Evolutionary conservation across 1,140 invertebrate species (phyloP), one percentile per base, ranked within the genome.

Genomic region (Antheraea pernyi): DNA sequence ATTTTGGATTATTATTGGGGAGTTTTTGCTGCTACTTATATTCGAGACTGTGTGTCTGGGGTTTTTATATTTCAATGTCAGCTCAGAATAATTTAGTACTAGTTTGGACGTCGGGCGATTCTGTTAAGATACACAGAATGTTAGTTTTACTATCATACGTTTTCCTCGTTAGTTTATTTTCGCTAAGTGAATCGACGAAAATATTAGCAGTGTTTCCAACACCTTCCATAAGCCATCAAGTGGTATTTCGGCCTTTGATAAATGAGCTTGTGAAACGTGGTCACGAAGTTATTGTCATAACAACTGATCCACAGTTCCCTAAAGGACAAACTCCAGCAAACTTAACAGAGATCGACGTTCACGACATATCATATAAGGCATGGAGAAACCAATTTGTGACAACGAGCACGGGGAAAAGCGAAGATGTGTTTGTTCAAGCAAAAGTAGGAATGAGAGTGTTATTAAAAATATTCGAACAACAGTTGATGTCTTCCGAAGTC

Each of bases 401-500:
- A 1, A 42, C 13, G 16, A 63, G 10, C 16, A 63, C 39, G 16
- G 61, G 67, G 3, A 61, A 73, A 65, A 65, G 72, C 46, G 39
- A 65, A 16, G 61, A 75, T 67, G 65, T 61, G 19, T 48, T 18
- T 18, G 22, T 36, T 60, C 70, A 73, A 69, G 64, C 59, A 11
- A 46, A 69, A 61, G 64, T 7, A 30, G 72, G 67, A 68, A 67
- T 59, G 0, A 16, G 73, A 5, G 19, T 76, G 2, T 67, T 75
- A 16, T 6, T 72, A 39, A 59, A 65, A 48, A 53, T 84, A 30
- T 53, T 81, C 37, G 79, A 80, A 60, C 13, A 18, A 5, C 82
- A 87, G 62, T 16, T 83, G 18, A 61, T 75, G 22, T 67, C n/a
- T 62, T 8, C 70, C 16, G 59, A 80, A 79, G 73, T 89, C 11